These are phyloP conservation scores for Acestrorhynchus altus DNA, from an alignment of 2,797 vertebrate genomes.

Conservation along the genomic window DNA sequence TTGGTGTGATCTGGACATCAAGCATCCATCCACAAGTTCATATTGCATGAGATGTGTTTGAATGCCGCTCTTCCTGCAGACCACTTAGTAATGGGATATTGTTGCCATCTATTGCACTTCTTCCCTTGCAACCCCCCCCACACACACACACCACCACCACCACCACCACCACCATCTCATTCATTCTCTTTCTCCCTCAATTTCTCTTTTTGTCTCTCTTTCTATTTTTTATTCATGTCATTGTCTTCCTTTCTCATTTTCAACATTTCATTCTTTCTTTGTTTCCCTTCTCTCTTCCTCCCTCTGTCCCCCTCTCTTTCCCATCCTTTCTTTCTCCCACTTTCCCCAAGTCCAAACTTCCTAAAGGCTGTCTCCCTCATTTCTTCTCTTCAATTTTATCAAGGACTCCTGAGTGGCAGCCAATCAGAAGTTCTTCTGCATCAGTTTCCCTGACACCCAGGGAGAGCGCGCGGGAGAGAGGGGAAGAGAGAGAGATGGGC, in stretches of 20 bases:
- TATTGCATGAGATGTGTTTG: conserved; percentile 27
- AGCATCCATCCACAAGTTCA: conserved; percentile 35
- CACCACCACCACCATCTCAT: background rate
- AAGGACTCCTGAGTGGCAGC: conserved; percentile 18
- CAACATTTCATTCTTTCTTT: background rate
- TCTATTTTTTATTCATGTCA: background rate
- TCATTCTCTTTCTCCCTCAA: background rate
- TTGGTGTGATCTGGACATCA: conserved; percentile 41
- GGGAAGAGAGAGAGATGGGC: background rate
- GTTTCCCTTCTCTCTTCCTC: background rate
- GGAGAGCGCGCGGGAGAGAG: background rate
- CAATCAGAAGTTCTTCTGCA: conserved; percentile 10
- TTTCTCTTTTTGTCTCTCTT: background rate
- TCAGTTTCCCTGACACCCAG: background rate
- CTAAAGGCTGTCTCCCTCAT: background rate
- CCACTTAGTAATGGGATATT: conserved; percentile 18
- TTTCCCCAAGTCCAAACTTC: background rate
- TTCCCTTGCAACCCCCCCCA: too few species aligned
- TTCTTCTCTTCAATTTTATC: conserved; percentile 13
- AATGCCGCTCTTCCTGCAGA: background rate
- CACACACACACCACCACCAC: background rate
- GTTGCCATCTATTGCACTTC: conserved; percentile 19
- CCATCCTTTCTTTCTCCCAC: conserved; percentile 19
- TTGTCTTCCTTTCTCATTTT: background rate
- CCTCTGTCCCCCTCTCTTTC: background rate